A percentile compares a stretch with the other conserved stretches of the same genome.
Evolutionary conservation across 2,113 vertebrate species (phyloP).

Genomic region (Pelusios castaneus): DNA sequence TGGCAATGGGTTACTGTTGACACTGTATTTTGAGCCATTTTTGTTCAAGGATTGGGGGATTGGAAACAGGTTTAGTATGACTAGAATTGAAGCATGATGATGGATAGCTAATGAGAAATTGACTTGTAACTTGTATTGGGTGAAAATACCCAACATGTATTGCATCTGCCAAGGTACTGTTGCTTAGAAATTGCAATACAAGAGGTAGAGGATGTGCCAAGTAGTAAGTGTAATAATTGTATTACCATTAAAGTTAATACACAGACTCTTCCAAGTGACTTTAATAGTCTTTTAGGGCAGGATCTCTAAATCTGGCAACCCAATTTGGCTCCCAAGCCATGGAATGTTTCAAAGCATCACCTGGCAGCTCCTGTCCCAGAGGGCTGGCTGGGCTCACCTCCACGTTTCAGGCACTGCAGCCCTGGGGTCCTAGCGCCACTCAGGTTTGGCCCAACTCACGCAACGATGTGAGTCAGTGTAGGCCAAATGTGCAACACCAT

Average conservation of each 20-base stretch:
- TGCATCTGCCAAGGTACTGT: neutral
- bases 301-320: neutral
- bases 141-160: neutral
- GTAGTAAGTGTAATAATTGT: neutral
- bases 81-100: constrained; percentile 44
- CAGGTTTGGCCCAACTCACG: too few species aligned
- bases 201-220: neutral
- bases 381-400: neutral
- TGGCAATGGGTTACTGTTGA: neutral
- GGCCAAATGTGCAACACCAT: neutral
- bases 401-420: rapidly evolving
- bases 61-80: neutral
- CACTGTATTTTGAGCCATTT: constrained; percentile 14
- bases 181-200: neutral
- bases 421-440: neutral
- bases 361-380: neutral
- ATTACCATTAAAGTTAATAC: too few species aligned
- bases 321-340: too few species aligned
- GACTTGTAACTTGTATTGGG: neutral
- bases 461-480: neutral
- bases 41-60: constrained; percentile 4
- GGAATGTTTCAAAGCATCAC: neutral
- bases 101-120: constrained; percentile 29
- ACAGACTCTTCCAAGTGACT: neutral
- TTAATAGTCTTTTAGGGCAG: neutral